Evolutionary conservation across 2,113 vertebrate species (phyloP), one percentile per base, ranked within the genome.

Genomic region (Pedionomus torquatus): DNA sequence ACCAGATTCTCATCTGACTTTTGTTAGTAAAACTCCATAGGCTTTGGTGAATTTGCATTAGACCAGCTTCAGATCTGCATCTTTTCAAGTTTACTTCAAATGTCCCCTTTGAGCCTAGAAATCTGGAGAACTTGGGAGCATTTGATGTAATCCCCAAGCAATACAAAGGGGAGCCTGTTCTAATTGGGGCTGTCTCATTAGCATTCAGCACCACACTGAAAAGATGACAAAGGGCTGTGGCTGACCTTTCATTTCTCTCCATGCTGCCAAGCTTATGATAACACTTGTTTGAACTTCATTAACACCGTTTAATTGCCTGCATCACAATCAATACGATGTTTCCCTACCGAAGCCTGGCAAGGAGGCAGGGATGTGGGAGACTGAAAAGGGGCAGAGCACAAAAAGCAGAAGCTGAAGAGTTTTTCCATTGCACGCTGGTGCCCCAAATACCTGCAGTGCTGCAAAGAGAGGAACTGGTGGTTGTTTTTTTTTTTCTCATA

Each of bases 301-400:
- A 96, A 92, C 69, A 70, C 87, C 61, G 68, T 63, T 75, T 97
- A 96, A 98, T 93, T 97, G 96, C 96, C 93, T 97, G 91, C 94
- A 96, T 97, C 97, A 97, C 97, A 98, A 95, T 98, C 98, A 96
- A 91, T 98, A 97, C 55, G 75, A 96, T 98, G 97, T 97, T 98
- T 97, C 97, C 61, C 70, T 64, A 60, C 95, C 2, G 18, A 97
- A 95, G 68, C 75, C 91, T 89, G 76, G 75, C 57, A 57, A 21
- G 12, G 46, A 93, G 57, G 48, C 58, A 57, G 61, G 65, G 63
- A 74, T 49, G 54, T 77, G n/a, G 63, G 69, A 86, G 64, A 33
- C 24, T 39, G 25, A 49, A 89, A 95, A 93, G 86, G 89, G 69
- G 63, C 60, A 92, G 66, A 96, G 65, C 44, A 87, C 77, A 89